Conservation (phyloP, 2,113 vertebrate species). For the Ptilonorhynchus violaceus region DNA sequence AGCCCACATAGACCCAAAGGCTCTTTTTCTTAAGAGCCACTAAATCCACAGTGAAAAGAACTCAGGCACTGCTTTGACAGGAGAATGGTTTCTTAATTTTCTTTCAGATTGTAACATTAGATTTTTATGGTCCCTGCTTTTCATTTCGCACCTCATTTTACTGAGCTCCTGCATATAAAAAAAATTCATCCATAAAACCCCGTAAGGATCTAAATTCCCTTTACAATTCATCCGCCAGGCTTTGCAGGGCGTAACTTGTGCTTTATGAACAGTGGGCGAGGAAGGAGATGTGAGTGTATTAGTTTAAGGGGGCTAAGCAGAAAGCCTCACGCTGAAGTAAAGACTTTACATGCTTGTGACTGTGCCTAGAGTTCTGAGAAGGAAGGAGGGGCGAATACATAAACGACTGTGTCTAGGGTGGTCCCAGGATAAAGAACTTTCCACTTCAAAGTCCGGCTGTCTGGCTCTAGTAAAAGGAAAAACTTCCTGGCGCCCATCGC, state of each 20-base stretch:
- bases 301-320: background rate
- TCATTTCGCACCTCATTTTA: too few relatives aligned
- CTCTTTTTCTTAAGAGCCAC: background rate
- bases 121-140: background rate
- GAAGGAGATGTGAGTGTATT: background rate
- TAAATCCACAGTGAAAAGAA: background rate
- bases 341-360: background rate
- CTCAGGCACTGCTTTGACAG: too few relatives aligned
- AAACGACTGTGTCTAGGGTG: background rate
- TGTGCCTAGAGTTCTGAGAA: too few relatives aligned
- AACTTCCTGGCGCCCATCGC: rapidly evolving
- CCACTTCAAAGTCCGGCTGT: background rate
- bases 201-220: background rate
- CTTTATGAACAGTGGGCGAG: background rate
- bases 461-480: background rate
- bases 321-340: too few relatives aligned
- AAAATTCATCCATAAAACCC: background rate
- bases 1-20: too few relatives aligned
- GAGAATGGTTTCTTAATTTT: background rate
- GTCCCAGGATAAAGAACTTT: background rate
- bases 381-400: too few relatives aligned
- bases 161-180: background rate
- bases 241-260: background rate
- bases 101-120: background rate
- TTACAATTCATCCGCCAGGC: background rate